phyloP scores from a whole-genome alignment of 2,888 invertebrate genomes.

The Andrena bucephala region DNA sequence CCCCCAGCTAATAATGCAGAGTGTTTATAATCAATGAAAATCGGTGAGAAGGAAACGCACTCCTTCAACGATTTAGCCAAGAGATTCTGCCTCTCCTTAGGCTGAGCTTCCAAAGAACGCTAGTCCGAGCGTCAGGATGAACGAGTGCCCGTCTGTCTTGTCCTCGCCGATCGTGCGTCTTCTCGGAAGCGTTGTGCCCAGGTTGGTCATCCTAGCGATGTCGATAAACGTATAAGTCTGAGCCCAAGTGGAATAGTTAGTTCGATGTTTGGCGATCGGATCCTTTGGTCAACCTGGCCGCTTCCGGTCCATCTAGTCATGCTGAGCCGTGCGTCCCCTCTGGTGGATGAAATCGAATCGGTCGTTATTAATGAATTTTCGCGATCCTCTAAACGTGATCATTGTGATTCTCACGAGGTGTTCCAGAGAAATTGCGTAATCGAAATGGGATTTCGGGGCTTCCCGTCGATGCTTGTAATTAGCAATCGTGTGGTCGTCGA shows the following conservation, averaged over 20 bases:
- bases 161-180: conserved; percentile 41
- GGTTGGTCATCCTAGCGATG: conserved; percentile 41
- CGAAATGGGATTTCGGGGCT: conserved; percentile 34
- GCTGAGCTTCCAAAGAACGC: neutral
- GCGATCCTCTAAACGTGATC: conserved; percentile 58
- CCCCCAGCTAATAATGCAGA: no score
- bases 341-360: conserved; percentile 43
- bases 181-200: conserved; percentile 34
- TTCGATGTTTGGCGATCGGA: conserved; percentile 19
- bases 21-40: no score
- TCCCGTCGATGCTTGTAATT: conserved; percentile 65
- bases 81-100: neutral
- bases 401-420: conserved; percentile 76
- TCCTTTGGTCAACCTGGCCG: conserved; percentile 39
- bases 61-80: neutral
- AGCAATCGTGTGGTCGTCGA: conserved; percentile 70
- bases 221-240: conserved; percentile 14
- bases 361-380: conserved; percentile 37
- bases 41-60: neutral
- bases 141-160: conserved; percentile 29
- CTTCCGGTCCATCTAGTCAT: conserved; percentile 71
- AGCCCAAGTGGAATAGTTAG: conserved; percentile 6
- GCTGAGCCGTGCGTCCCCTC: conserved; percentile 64
- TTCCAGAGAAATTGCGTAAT: conserved; percentile 70
- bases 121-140: neutral